phyloP scores from a whole-genome alignment of 2,888 invertebrate species.

The Onchidella celtica region DNA sequence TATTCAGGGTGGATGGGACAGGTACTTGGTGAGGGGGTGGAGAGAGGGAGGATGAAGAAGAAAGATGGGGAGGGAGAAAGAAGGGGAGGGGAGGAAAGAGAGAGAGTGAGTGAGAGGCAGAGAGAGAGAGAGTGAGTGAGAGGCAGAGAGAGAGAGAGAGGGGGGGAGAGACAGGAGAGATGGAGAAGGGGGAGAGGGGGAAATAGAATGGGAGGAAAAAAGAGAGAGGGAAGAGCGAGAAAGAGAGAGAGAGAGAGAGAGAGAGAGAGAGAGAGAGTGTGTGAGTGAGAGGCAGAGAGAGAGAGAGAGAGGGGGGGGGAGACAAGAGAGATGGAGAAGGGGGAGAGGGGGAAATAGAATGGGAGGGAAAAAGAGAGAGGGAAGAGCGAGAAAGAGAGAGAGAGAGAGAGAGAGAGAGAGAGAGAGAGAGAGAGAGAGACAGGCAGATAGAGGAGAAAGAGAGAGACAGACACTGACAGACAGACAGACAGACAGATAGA shows the following conservation, averaged over 20 bases:
- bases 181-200: neutral
- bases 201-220: neutral
- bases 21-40: too few relatives aligned
- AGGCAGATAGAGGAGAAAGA: neutral
- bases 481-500: neutral
- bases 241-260: neutral
- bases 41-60: neutral
- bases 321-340: too few relatives aligned
- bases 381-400: constrained; percentile 22
- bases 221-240: neutral
- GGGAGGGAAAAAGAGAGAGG: neutral
- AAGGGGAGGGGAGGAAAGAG: neutral
- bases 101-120: constrained; percentile 21
- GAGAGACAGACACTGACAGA: constrained; percentile 7
- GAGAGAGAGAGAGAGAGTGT: neutral
- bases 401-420: constrained; percentile 1
- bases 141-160: neutral
- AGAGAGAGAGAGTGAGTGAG: neutral
- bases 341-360: too few relatives aligned
- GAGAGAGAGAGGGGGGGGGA: too few relatives aligned
- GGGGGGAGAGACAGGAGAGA: neutral
- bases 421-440: neutral
- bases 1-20: too few relatives aligned
- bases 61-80: neutral
- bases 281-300: neutral